Evolutionary conservation across 2,797 vertebrate genomes (phyloP).

Genomic region (Sorex maritimensis): DNA sequence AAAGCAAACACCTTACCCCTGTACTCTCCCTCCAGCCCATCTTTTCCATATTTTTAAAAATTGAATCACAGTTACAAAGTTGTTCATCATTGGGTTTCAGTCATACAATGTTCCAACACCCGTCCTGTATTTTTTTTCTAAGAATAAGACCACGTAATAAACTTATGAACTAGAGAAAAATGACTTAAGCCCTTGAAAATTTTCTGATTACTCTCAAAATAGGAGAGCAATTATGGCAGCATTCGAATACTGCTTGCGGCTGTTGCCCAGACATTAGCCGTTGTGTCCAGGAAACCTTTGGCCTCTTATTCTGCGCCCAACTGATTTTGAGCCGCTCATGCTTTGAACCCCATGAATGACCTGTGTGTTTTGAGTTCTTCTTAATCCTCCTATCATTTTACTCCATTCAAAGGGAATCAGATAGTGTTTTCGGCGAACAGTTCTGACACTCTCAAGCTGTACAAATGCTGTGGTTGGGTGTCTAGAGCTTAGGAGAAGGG

Average conservation of each 20-base stretch:
- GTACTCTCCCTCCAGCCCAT: too few species aligned
- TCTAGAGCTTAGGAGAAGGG: background rate
- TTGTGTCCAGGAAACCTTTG: conserved; percentile 24
- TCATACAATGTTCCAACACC: too few species aligned
- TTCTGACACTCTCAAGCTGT: background rate
- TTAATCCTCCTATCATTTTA: background rate
- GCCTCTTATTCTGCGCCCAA: background rate
- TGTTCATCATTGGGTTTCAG: too few species aligned
- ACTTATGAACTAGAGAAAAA: conserved; percentile 39
- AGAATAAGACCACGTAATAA: background rate
- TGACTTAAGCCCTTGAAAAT: conserved; percentile 13
- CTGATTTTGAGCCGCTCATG: background rate
- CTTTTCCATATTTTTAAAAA: too few species aligned
- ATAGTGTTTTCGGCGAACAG: background rate
- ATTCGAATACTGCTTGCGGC: background rate
- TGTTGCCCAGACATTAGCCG: background rate
- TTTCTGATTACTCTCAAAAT: conserved; percentile 13
- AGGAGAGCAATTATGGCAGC: background rate
- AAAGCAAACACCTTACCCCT: too few species aligned
- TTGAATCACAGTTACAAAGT: too few species aligned
- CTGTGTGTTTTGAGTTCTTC: background rate
- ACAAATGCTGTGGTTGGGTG: background rate
- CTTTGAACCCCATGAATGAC: background rate
- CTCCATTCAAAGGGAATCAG: conserved; percentile 8
- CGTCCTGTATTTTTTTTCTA: too few species aligned